Percentiles rank a stretch among this genome's conserved stretches.
Conservation (phyloP, 2,113 vertebrate genomes). For the Ancistrus triradiatus region DNA sequence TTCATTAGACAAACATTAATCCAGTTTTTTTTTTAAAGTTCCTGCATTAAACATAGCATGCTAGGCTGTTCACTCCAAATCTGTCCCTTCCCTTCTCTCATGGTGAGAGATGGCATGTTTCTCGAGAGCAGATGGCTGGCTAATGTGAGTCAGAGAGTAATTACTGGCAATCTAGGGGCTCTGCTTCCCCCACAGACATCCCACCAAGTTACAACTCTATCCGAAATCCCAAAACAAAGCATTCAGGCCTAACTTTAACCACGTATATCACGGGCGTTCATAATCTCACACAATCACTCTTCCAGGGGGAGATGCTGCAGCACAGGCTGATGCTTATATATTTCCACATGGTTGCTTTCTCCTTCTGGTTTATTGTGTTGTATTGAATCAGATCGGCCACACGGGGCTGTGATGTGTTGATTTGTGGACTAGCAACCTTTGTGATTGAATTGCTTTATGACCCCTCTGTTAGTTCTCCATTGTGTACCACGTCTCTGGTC, state of each 20-base stretch:
- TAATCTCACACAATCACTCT: not conserved
- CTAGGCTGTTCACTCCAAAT: conserved; percentile 19
- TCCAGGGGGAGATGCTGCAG: not conserved
- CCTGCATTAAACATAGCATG: no score
- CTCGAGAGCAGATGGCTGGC: conserved; percentile 35
- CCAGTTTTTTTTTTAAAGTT: no score
- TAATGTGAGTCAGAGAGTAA: conserved; percentile 38
- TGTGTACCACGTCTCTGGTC: not conserved
- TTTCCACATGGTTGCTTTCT: not conserved
- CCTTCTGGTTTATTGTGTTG: not conserved
- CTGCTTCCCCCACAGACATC: conserved; percentile 21
- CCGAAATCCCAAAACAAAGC: conserved; percentile 1
- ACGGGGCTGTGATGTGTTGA: not conserved
- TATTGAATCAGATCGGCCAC: not conserved
- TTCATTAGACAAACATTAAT: no score
- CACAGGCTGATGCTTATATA: not conserved
- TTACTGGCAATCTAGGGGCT: conserved; percentile 32
- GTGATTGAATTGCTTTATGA: not conserved
- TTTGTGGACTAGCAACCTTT: conserved; percentile 10
- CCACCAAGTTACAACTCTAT: conserved; percentile 13
- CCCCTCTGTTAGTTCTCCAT: not conserved
- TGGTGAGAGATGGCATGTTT: conserved; percentile 21
- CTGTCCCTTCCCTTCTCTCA: not conserved
- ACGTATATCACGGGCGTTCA: not conserved
- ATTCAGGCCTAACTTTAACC: conserved; percentile 4